Conservation (phyloP, 2,888 invertebrate genomes). For the Amphipoea oculea region DNA sequence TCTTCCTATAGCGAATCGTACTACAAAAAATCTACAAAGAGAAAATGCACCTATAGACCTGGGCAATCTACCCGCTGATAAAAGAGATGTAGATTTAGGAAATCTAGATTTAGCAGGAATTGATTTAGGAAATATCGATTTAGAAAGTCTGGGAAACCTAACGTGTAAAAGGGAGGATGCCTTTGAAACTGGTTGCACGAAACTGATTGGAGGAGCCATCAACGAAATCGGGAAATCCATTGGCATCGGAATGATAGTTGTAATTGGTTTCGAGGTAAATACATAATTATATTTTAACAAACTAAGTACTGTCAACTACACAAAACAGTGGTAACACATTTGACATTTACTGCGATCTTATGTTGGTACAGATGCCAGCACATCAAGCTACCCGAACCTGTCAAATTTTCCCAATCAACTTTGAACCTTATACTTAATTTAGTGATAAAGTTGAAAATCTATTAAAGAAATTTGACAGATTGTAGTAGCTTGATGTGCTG, state of each 20-base stretch:
- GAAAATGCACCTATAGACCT: not conserved
- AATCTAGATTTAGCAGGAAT: not conserved
- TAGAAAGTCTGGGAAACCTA: not conserved
- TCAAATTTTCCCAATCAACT: too few species aligned
- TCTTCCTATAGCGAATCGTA: constrained; percentile 1
- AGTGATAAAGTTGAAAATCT: too few species aligned
- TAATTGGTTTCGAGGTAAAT: constrained; percentile 40
- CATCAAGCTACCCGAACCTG: too few species aligned
- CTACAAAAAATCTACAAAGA: not conserved
- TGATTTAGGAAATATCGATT: not conserved
- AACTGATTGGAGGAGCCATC: constrained; percentile 10
- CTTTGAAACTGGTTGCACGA: constrained; percentile 45
- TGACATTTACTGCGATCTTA: not conserved
- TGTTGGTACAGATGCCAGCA: not conserved
- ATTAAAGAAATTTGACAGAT: too few species aligned
- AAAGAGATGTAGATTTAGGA: not conserved
- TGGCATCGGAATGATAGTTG: constrained; percentile 12
- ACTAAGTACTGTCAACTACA: not conserved
- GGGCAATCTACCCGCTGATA: not conserved
- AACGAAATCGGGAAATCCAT: not conserved
- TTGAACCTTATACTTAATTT: too few species aligned
- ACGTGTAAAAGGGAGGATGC: constrained; percentile 45
- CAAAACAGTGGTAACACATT: not conserved
- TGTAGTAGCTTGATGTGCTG: too few species aligned
- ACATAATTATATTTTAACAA: not conserved